Base-by-base conservation (phyloP, 2,888 invertebrate genomes). In the Lampropteryx suffumata region DNA sequence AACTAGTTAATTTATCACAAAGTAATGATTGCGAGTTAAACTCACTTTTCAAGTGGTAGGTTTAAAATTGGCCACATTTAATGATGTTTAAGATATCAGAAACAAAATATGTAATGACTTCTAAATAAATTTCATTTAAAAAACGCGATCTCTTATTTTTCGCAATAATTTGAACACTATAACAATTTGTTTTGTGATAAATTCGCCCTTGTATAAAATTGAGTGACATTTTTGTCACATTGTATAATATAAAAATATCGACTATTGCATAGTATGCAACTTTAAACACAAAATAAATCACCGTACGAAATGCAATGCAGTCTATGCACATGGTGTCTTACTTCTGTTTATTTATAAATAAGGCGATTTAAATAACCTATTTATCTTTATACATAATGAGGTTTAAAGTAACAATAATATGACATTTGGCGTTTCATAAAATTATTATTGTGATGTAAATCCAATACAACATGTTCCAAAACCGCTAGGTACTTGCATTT, bases 301-400 rank as follows among this genome's bases (percentile, higher is more conserved):
- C 83, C 82, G 40, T 71, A 76, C 53, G 78, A 87, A 88, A 87
- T 87, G 87, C 88, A 76, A 79, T 71, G 75, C 87, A 87, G 85
- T 86, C 86, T 85, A 78, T 79, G 82, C 84, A 82, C 68, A 57
- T 81, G 84, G 82, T 85, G 84, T 84, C 72, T 77, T 77, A 75
- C 62, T 73, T 74, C 61, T 69, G 59, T 67, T 67, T 61, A 50
- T 21, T 70, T 70, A 66, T 67, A 70, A 72, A 76, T 85, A 88
- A 86, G 87, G 86, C 85, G 79, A 81, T 80, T 74, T 64, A 71
- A 71, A 74, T 79, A 76, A 78, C 71, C 84, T 85, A 83, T 34
- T 12, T 39, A 70, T 59, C 73, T 53, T 69, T 79, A 81, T 65
- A 80, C 59, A 71, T 82, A 82, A 82, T 88, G 86, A 88, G 86